Base-by-base conservation (phyloP, 2,113 vertebrate genomes). In the Onychostruthus taczanowskii region DNA sequence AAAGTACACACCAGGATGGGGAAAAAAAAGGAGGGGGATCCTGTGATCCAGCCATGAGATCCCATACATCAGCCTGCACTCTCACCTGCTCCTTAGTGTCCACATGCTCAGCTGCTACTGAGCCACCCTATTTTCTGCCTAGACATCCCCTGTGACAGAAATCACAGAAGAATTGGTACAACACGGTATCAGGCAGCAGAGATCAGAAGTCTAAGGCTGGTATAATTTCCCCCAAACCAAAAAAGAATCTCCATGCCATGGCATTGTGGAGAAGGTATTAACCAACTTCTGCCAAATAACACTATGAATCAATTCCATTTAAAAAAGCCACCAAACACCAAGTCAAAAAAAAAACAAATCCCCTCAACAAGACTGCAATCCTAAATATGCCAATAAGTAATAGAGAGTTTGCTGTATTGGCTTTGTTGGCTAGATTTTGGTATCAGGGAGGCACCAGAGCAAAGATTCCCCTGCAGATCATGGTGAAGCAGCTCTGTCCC, bases 371-470 rank as follows among this genome's bases (percentile, higher is more conserved):
- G 19, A 73, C 0, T 46, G 31, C 24, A 37, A 49, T 41, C n/a
- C 55, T 62, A 81, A 92, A 74, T 23, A 66, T 1, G 9, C 17
- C 46, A 62, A 21, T 11, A 49, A 0, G 0, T 23, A 77, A 46
- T 7, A 84, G 41, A 61, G 2, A 47, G 11, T 18, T 66, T 41
- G 39, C n/a, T 20, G 30, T 31, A 55, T 31, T 55, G 18, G 17
- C 11, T 55, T 52, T 68, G 46, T 26, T 47, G n/a, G 69, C 8
- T 22, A 58, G 44, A 33, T 23, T 74, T 27, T 52, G 44, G 37
- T 59, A 46, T 19, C 0, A 0, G 31, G 13, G 6, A 73, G 18
- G 35, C 10, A 22, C 9, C 1, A 2, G 31, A 50, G 18, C 26
- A 56, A 50, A 55, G 20, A 41, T 37, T 27, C 31, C 19, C 13